phyloP scores from a whole-genome alignment of 2,797 vertebrate species.

The Glossophaga mutica region DNA sequence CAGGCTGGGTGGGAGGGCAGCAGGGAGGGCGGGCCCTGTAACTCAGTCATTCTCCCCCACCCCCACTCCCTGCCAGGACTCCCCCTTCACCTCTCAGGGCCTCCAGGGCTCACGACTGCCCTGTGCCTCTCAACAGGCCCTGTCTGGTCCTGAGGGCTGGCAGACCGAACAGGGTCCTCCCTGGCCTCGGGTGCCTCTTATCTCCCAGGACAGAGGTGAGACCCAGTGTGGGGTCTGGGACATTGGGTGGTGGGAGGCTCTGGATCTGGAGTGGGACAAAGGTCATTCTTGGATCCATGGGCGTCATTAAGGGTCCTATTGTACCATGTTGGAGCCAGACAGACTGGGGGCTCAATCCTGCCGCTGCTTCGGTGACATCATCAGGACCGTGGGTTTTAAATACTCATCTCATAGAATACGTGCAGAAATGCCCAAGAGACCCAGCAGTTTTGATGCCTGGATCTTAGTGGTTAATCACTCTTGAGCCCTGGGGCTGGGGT shows the following conservation, averaged over 20 bases:
- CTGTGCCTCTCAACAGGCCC: not conserved
- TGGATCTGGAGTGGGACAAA: not conserved
- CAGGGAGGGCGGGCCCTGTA: not conserved
- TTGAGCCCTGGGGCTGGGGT: not conserved
- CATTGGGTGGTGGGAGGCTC: not conserved
- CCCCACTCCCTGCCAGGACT: not conserved
- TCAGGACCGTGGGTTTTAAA: not conserved
- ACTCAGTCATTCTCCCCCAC: too few relatives aligned
- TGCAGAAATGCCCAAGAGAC: not conserved
- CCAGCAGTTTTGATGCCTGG: not conserved
- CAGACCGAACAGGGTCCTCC: not conserved
- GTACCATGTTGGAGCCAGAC: not conserved
- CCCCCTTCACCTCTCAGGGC: not conserved
- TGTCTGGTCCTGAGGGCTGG: not conserved
- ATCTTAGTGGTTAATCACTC: not conserved
- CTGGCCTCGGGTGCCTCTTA: not conserved
- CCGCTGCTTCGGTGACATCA: not conserved
- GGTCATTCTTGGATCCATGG: not conserved
- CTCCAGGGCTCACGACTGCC: not conserved
- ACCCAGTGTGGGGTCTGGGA: not conserved
- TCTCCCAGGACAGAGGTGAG: constrained; percentile 54
- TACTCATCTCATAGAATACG: not conserved
- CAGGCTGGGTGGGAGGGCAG: not conserved
- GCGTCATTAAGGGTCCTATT: not conserved
- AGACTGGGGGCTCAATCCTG: not conserved